Conservation (phyloP, 2,113 vertebrate genomes). For the Tragelaphus scriptus region DNA sequence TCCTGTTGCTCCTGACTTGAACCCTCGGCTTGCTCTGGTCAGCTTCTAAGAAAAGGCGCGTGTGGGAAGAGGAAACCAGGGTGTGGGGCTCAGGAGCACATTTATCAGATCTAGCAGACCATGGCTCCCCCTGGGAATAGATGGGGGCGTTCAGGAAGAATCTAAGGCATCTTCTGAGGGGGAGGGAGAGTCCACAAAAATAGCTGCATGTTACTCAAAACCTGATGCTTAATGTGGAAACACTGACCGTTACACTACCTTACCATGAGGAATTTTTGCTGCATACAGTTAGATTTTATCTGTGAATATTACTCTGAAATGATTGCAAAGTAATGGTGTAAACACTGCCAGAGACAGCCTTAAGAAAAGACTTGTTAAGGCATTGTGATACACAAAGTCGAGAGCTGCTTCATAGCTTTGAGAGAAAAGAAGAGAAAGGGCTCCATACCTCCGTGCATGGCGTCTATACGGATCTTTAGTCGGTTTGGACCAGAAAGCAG, state of each 20-base stretch:
- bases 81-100: not conserved
- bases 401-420: not conserved
- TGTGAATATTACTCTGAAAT: not conserved
- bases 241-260: not conserved
- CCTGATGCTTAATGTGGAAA: slow-evolving; percentile 4
- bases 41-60: not conserved
- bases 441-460: slow-evolving; percentile 96
- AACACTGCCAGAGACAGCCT: not conserved
- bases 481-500: slow-evolving; percentile 92
- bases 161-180: not conserved
- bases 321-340: not conserved
- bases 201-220: not conserved
- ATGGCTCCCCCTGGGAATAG: not conserved
- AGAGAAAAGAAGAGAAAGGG: not conserved
- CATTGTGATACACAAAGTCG: too few relatives aligned
- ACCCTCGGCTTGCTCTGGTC: not conserved
- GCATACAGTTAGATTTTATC: not conserved
- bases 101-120: not conserved
- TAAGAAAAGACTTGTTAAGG: not conserved
- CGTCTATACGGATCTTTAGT: slow-evolving; percentile 94
- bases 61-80: not conserved
- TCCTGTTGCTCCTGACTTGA: not conserved
- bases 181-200: not conserved
- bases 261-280: not conserved
- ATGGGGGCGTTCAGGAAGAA: not conserved